Evolutionary conservation across 2,113 vertebrate species (phyloP).

Genomic region (rat (Rattus norvegicus)): DNA sequence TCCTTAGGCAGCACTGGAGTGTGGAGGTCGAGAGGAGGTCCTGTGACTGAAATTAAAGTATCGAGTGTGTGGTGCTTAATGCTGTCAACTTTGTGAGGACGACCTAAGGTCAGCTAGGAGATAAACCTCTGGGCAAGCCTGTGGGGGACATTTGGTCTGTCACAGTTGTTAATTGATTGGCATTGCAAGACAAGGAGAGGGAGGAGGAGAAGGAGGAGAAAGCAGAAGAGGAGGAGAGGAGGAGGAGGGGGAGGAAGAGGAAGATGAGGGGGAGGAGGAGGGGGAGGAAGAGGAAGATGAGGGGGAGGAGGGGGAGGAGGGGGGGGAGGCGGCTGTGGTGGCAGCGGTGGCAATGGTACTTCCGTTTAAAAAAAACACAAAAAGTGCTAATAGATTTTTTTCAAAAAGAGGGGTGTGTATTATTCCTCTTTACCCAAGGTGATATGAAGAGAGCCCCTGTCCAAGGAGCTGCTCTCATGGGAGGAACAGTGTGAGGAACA

Average conservation of each 20-base stretch:
- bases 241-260: too few relatives aligned
- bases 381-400: background rate
- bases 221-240: background rate
- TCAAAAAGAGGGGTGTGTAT: background rate
- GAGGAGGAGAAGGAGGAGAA: background rate
- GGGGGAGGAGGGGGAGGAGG: too few relatives aligned
- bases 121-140: background rate
- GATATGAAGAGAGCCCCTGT: background rate
- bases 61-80: too few relatives aligned
- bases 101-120: background rate
- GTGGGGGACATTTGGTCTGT: background rate
- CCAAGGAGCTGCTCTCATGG: background rate
- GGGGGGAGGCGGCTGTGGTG: too few relatives aligned
- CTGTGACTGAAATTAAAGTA: background rate
- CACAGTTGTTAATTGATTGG: background rate
- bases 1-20: background rate
- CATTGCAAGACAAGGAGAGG: background rate
- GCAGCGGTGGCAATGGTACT: too few relatives aligned
- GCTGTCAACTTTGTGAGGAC: background rate
- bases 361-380: background rate
- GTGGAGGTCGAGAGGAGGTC: too few relatives aligned
- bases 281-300: too few relatives aligned
- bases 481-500: background rate
- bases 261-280: too few relatives aligned
- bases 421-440: background rate